These are phyloP conservation scores for Onychorhynchus coronatus DNA, from an alignment of 2,113 vertebrate species.

Conservation along the genomic window DNA sequence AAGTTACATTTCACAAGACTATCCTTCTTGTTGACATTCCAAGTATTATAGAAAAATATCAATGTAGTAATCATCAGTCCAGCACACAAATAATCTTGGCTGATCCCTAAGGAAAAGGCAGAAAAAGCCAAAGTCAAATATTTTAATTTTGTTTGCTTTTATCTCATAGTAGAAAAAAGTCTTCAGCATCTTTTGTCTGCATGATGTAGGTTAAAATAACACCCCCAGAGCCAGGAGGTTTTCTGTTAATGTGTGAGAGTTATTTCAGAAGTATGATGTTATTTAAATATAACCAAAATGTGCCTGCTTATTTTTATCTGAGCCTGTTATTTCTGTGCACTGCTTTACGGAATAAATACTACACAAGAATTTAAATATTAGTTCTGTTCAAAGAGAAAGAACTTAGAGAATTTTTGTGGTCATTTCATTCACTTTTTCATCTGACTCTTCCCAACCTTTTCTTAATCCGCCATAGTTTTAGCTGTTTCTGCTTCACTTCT, in stretches of 20 bases:
- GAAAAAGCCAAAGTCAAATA: neutral
- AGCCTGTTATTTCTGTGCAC: neutral
- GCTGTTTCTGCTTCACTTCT: neutral
- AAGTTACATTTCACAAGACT: neutral
- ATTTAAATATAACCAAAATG: neutral
- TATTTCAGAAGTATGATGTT: neutral
- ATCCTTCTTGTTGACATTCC: neutral
- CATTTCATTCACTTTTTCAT: neutral
- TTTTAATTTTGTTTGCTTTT: neutral
- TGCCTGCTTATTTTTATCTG: neutral
- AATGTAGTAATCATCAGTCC: neutral
- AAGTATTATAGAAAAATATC: neutral
- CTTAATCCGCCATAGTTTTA: neutral
- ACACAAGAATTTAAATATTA: neutral
- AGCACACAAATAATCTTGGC: neutral
- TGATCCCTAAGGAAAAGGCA: neutral
- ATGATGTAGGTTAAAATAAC: neutral
- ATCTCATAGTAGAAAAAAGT: neutral
- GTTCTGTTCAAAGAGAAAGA: neutral
- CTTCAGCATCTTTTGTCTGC: neutral
- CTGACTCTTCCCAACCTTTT: neutral
- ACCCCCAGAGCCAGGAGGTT: neutral
- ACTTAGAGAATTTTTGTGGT: neutral
- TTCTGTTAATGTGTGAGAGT: neutral
- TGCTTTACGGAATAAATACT: neutral